Base-by-base conservation (phyloP, 2,797 vertebrate genomes). In the Manis pentadactyla region DNA sequence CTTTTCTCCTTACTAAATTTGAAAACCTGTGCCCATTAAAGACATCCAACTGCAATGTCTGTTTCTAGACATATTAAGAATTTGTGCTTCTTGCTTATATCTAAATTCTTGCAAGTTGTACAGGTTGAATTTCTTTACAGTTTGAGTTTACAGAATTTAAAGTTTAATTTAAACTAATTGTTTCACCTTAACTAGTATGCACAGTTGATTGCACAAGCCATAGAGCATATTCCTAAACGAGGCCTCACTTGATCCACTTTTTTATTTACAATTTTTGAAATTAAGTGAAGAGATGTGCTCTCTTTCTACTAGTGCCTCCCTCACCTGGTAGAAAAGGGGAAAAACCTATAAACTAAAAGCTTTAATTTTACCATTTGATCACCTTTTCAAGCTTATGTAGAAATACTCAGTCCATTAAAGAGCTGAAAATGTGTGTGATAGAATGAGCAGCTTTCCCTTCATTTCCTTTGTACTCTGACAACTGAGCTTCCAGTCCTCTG, bases 291-390 rank as follows among this genome's bases (percentile, higher is more conserved):
- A 93, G 15, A 53, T 0, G 1, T 42, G 10, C 75, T 83, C 21
- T 87, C n/a, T 77, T 79, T 59, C 23, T 79, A 12, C 46, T 73
- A 37, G 19, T 73, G 46, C 61, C 34, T 91, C 69, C 68, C 12
- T 94, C 53, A 68, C 69, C 75, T 86, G 39, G 39, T 61, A 78
- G 59, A 77, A 90, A 96, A 71, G 78, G 18, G 34, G 37, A 13
- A 82, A 79, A 55, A 15, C 4, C 75, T 87, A 13, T 83, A 90
- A 77, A 74, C 59, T 19, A 74, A 91, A 91, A 61, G 27, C 42
- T 71, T 83, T 96, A 83, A 93, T 94, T 90, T 77, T 75, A 66
- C 61, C 66, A 5, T 92, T 92, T 87, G 87, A 83, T 94, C 94
- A 37, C 61, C 14, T 83, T 94, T 85, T 95, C 59, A 93, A 84